These are phyloP conservation scores for Mythimna loreyi DNA, from an alignment of 2,888 invertebrate genomes.

Conservation along the genomic window DNA sequence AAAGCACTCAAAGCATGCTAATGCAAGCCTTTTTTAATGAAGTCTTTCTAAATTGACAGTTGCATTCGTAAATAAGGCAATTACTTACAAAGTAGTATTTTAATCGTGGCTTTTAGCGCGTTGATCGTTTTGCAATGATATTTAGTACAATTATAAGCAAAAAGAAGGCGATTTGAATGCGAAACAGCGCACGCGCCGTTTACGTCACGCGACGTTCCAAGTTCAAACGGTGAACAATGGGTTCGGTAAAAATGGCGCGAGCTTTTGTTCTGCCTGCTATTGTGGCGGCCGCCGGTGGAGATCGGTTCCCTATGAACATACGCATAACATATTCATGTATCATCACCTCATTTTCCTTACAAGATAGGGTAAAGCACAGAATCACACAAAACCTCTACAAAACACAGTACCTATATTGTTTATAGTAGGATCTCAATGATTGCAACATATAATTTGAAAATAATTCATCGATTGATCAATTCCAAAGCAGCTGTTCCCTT, in stretches of 20 bases:
- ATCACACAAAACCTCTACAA: background rate
- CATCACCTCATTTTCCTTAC: slow-evolving; percentile 34
- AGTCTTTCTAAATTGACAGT: slow-evolving; percentile 22
- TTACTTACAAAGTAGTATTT: slow-evolving; percentile 38
- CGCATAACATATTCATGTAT: slow-evolving; percentile 42
- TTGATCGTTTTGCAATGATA: slow-evolving; percentile 65
- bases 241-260: slow-evolving; percentile 86
- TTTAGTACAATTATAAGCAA: slow-evolving; percentile 79
- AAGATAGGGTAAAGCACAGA: slow-evolving; percentile 18
- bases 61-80: slow-evolving; percentile 35
- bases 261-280: slow-evolving; percentile 87
- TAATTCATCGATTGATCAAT: slow-evolving; percentile 24
- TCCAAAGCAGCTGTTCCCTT: slow-evolving; percentile 41
- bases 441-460: slow-evolving; percentile 50
- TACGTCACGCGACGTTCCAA: slow-evolving; percentile 88
- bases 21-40: slow-evolving; percentile 4
- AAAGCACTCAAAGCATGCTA: slow-evolving; percentile 14
- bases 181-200: slow-evolving; percentile 85
- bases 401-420: background rate
- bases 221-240: slow-evolving; percentile 88
- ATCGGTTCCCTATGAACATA: slow-evolving; percentile 61
- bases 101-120: slow-evolving; percentile 48
- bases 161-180: slow-evolving; percentile 84
- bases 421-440: slow-evolving; percentile 2
- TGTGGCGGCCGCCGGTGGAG: slow-evolving; percentile 74